Conservation (phyloP, 2,888 invertebrate species). For the Isoperla grammatica region DNA sequence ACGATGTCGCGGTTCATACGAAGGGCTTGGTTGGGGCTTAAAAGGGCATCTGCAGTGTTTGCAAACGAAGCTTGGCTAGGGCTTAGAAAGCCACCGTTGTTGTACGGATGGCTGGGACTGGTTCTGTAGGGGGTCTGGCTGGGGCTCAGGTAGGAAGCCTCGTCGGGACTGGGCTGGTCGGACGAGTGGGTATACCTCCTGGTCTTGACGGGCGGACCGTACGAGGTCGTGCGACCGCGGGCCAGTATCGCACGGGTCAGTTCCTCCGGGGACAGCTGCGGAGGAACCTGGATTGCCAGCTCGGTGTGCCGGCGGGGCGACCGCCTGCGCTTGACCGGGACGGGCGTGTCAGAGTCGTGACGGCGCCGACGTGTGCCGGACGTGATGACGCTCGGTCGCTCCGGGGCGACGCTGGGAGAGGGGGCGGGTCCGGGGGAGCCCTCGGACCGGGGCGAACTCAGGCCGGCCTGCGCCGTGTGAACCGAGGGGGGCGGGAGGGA, state of each 20-base stretch:
- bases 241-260: neutral
- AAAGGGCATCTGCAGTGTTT: neutral
- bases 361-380: slow-evolving; percentile 29
- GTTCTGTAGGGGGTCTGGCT: slow-evolving; percentile 17
- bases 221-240: neutral
- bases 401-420: neutral
- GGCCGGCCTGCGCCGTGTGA: slow-evolving; percentile 39
- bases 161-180: neutral
- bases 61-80: neutral
- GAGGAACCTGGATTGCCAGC: slow-evolving; percentile 22
- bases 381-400: neutral
- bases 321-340: neutral
- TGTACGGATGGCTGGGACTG: slow-evolving; percentile 10
- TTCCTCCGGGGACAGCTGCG: slow-evolving; percentile 12
- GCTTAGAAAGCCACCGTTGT: neutral
- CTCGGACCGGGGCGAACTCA: slow-evolving; percentile 24
- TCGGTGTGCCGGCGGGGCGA: neutral
- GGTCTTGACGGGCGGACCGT: neutral
- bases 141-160: neutral
- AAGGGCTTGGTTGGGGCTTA: too few species aligned
- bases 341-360: slow-evolving; percentile 30
- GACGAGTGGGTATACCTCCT: neutral
- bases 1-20: too few species aligned
- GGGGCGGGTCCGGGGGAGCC: slow-evolving; percentile 9
- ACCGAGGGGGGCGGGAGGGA: slow-evolving; percentile 40